A percentile compares a stretch with the other conserved stretches of the same genome.
Conservation (phyloP, 2,113 vertebrate genomes). For the Girardinichthys multiradiatus region DNA sequence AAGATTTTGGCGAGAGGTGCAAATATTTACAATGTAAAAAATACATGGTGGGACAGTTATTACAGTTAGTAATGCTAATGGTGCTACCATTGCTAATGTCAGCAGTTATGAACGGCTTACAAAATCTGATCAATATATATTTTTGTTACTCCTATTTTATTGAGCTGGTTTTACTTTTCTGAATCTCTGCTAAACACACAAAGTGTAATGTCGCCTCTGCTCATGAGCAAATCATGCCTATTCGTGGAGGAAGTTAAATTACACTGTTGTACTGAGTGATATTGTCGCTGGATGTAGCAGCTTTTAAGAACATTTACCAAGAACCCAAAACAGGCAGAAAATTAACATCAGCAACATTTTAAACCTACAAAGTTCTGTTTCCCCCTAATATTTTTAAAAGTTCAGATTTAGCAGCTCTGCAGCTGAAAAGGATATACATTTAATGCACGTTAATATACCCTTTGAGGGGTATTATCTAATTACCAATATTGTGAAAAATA, state of each 20-base stretch:
- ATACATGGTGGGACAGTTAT: too few relatives aligned
- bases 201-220: neutral
- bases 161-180: neutral
- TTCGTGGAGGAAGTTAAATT: too few relatives aligned
- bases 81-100: too few relatives aligned
- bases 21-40: too few relatives aligned
- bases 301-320: neutral
- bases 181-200: neutral
- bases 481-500: too few relatives aligned
- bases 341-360: neutral
- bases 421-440: neutral
- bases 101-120: too few relatives aligned
- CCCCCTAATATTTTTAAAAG: neutral
- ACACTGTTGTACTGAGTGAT: neutral
- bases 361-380: neutral
- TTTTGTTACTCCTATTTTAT: neutral
- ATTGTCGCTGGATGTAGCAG: neutral
- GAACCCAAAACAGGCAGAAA: neutral
- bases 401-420: neutral
- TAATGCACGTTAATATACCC: too few relatives aligned
- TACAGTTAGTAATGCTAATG: too few relatives aligned
- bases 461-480: too few relatives aligned
- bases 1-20: too few relatives aligned
- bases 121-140: too few relatives aligned
- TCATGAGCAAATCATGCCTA: neutral